Conservation (phyloP, 2,113 vertebrate genomes). For the Nothoprocta pentlandii region DNA sequence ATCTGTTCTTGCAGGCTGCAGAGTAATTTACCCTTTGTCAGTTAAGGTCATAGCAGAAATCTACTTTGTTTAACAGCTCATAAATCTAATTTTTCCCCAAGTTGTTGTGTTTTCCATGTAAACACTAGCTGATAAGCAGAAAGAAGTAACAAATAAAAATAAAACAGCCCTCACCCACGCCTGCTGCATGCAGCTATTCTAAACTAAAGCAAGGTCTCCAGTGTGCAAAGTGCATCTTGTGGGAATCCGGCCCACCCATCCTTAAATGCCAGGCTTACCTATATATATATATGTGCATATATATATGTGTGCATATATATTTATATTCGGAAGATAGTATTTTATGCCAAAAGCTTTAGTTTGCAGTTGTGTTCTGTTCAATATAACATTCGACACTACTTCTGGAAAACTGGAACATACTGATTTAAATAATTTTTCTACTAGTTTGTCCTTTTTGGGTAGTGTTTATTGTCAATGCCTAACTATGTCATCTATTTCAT, state of each 20-base stretch:
- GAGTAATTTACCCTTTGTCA: constrained; percentile 51
- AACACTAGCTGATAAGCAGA: not conserved
- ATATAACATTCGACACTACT: not conserved
- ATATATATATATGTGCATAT: not conserved
- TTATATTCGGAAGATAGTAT: not conserved
- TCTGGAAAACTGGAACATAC: not conserved
- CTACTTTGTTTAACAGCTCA: constrained; percentile 25
- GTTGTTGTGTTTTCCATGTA: not conserved
- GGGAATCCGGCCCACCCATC: not conserved
- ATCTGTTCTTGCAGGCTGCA: not conserved
- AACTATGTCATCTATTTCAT: not conserved
- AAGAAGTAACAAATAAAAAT: not conserved
- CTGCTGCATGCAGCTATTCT: not conserved
- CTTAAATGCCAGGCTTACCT: not conserved
- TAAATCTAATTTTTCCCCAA: not conserved
- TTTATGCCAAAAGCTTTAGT: not conserved
- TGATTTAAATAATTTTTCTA: not conserved
- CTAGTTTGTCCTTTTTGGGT: not conserved
- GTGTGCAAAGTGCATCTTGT: not conserved
- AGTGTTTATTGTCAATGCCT: not conserved
- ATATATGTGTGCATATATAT: too few relatives aligned
- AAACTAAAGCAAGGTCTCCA: not conserved
- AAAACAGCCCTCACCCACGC: not conserved
- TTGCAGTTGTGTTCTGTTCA: not conserved
- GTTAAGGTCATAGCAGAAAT: constrained; percentile 58